A percentile compares a stretch with the other conserved stretches of the same genome.
These are phyloP conservation scores for Netelia inedita DNA, from an alignment of 2,888 invertebrate genomes.

Conservation along the genomic window DNA sequence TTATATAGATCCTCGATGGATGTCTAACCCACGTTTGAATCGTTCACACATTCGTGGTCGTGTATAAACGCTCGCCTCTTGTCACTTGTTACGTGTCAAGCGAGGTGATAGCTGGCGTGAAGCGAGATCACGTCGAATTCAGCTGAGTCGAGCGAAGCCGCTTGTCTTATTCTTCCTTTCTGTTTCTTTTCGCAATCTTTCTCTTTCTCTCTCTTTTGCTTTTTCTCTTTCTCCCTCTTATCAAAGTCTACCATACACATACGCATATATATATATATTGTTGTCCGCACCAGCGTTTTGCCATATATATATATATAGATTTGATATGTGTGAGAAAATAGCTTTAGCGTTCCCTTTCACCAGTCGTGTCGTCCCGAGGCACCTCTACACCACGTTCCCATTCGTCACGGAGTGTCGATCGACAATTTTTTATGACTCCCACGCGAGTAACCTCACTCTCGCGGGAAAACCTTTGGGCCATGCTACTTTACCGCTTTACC, in stretches of 20 bases:
- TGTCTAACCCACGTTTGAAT: conserved; percentile 11
- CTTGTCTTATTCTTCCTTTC: conserved; percentile 41
- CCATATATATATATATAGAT: background rate
- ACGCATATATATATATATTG: background rate
- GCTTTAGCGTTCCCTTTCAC: conserved; percentile 42
- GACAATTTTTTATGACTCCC: conserved; percentile 66
- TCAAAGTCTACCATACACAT: background rate
- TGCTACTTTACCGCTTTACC: conserved; percentile 58
- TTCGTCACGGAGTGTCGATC: conserved; percentile 66
- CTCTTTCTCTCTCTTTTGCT: conserved; percentile 10
- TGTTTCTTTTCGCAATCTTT: conserved; percentile 38
- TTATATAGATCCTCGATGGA: conserved; percentile 8
- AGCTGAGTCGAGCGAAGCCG: conserved; percentile 41
- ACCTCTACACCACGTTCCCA: conserved; percentile 44
- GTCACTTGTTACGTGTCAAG: conserved; percentile 5
- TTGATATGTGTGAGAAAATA: conserved; percentile 13
- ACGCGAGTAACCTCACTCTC: conserved; percentile 55
- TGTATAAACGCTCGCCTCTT: conserved; percentile 23
- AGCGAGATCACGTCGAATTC: conserved; percentile 35
- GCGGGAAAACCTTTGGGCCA: conserved; percentile 51
- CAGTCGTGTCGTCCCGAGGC: conserved; percentile 17
- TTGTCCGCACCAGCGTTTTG: background rate
- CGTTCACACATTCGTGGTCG: conserved; percentile 15
- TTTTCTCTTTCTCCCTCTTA: conserved; percentile 16
- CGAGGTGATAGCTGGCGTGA: background rate